Percentiles rank a stretch among this genome's conserved stretches.
phyloP scores from a whole-genome alignment of 2,113 vertebrate species.

The Rhizomys pruinosus region DNA sequence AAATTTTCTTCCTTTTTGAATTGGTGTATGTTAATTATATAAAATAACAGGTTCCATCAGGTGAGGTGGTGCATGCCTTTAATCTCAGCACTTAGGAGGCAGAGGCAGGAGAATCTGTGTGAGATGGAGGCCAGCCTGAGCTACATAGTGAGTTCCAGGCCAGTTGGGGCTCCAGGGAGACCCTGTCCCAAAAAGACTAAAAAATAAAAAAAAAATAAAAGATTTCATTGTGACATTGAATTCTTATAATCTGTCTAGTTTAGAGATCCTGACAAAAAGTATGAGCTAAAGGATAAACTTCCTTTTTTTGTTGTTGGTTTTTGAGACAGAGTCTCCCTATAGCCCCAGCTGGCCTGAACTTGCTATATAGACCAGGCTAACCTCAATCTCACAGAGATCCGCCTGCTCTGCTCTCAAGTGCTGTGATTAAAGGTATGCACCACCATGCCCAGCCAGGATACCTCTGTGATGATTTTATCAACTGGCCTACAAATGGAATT shows the following conservation, averaged over 20 bases:
- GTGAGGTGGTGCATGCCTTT: too few relatives aligned
- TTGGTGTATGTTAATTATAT: not conserved
- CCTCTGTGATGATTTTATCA: not conserved
- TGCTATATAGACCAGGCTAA: not conserved
- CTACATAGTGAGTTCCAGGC: too few relatives aligned
- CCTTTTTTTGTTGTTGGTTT: not conserved
- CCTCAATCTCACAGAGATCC: not conserved
- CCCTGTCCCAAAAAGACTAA: too few relatives aligned
- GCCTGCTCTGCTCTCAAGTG: not conserved
- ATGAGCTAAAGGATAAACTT: not conserved
- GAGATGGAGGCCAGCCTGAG: too few relatives aligned
- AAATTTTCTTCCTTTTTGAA: not conserved
- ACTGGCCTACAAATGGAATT: not conserved
- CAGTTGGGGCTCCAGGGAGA: too few relatives aligned
- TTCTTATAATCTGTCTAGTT: not conserved
- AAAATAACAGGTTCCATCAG: not conserved
- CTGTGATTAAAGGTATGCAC: not conserved
- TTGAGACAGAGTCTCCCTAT: not conserved
- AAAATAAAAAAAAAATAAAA: too few relatives aligned
- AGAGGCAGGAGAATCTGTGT: too few relatives aligned
- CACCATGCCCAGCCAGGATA: not conserved
- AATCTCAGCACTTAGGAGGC: too few relatives aligned
- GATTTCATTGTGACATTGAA: not conserved
- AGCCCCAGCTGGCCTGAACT: not conserved
- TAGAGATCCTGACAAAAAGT: not conserved